Evolutionary conservation across 2,797 vertebrate genomes (phyloP).

Genomic region (Gallirallus australis): DNA sequence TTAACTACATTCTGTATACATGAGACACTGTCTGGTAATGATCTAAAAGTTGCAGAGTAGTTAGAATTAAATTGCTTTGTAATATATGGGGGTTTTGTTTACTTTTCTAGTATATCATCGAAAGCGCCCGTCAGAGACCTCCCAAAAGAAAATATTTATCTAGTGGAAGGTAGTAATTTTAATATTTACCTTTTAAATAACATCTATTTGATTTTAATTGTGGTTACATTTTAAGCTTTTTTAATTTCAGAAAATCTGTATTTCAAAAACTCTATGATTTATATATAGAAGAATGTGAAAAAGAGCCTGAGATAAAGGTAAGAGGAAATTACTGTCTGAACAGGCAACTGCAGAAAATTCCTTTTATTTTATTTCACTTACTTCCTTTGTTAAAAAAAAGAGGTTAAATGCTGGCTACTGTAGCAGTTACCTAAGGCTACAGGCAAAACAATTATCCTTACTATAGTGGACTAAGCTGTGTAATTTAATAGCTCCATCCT

Average conservation of each 20-base stretch:
- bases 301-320: slow-evolving; percentile 98
- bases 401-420: background rate
- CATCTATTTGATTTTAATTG: background rate
- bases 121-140: slow-evolving; percentile 97
- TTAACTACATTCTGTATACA: background rate
- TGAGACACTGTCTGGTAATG: background rate
- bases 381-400: background rate
- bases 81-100: background rate
- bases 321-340: slow-evolving; percentile 20
- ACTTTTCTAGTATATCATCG: slow-evolving; percentile 91
- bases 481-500: background rate
- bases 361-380: background rate
- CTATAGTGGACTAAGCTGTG: background rate
- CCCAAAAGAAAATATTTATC: slow-evolving; percentile 92
- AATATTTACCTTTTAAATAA: background rate
- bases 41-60: background rate
- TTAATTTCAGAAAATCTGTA: slow-evolving; percentile 89
- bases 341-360: background rate
- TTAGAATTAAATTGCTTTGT: background rate
- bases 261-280: slow-evolving; percentile 99
- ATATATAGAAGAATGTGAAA: slow-evolving; percentile 99
- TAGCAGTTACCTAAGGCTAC: background rate
- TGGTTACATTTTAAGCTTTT: slow-evolving; percentile 22
- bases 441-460: background rate
- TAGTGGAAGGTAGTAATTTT: slow-evolving; percentile 80